Evolutionary conservation across 2,797 vertebrate species (phyloP), one percentile per base, ranked within the genome.

Genomic region (Synanceia verrucosa): DNA sequence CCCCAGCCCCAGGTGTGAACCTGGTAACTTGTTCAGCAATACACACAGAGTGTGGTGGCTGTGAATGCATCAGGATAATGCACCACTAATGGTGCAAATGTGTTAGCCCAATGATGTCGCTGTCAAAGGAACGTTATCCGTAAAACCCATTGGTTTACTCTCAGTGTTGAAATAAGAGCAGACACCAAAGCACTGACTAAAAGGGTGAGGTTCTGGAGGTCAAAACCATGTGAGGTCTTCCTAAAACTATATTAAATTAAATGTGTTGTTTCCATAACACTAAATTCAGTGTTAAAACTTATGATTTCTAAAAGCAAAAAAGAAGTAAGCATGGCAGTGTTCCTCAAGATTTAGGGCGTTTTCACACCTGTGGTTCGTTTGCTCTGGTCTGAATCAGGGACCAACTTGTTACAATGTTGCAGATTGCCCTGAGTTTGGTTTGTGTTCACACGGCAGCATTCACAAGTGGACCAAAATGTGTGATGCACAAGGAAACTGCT

Each of bases 1-100:
- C 82, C 76, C 64, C 31, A 55, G 73, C 67, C 81, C 70, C 66
- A 69, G 34, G 74, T 76, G 75, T 91, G 86, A 90, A 86, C 76
- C 76, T 76, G 79, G 74, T 76, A 82, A 83, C 84, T 85, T 88
- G 80, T 90, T 91, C 73, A 83, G 85, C 76, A 62, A 77, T 76
- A 76, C 66, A 66, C 65, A 76, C 79, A 60, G 21, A 79, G 66
- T 79, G 77, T 74, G 72, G 76, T 67, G 46, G 67, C 78, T 77
- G 56, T 70, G 66, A 78, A 77, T 68, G 63, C 73, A 63, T 86
- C 76, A 69, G 58, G 73, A 85, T 90, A 88, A 90, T 85, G 86
- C 76, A 80, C 68, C 70, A 70, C 83, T 87, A 86, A 84, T 79
- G 83, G 75, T 74, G 69, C 74, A 84, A 70, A 84, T 81, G 79